Evolutionary conservation across 2,113 vertebrate species (phyloP).

Genomic region (Phalacrocorax carbo): DNA sequence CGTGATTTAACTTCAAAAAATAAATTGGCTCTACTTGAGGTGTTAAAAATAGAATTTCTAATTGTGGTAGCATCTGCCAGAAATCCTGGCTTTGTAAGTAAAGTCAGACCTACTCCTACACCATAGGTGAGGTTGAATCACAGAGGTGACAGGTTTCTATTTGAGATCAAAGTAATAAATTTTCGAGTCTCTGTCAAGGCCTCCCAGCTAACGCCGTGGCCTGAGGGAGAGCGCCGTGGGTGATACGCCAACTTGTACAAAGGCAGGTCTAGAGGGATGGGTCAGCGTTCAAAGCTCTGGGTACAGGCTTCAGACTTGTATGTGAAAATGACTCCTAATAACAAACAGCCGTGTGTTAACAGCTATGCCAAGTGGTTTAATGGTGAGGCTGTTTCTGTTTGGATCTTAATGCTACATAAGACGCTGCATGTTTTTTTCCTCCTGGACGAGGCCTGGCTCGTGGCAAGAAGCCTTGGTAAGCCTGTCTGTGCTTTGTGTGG

Average conservation of each 20-base stretch:
- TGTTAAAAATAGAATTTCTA: constrained; percentile 39
- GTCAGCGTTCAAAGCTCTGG: not conserved
- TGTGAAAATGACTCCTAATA: not conserved
- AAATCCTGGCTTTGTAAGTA: not conserved
- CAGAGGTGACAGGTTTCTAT: not conserved
- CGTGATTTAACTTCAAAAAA: not conserved
- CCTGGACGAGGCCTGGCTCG: not conserved
- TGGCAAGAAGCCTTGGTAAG: not conserved
- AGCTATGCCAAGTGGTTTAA: not conserved
- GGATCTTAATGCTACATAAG: not conserved
- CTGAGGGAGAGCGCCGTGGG: fast-evolving
- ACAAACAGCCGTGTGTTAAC: not conserved
- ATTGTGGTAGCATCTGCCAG: not conserved
- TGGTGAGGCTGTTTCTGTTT: not conserved
- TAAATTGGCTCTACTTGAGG: not conserved
- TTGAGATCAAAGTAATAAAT: not conserved
- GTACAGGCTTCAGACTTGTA: not conserved
- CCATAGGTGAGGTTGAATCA: not conserved
- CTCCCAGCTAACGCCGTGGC: not conserved
- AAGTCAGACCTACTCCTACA: not conserved
- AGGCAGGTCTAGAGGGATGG: not conserved
- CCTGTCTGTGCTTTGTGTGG: not conserved
- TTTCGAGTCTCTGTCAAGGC: not conserved
- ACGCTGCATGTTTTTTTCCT: not conserved
- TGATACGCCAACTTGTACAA: fast-evolving